Conservation (phyloP, 2,888 invertebrate species). For the Eupithecia tripunctaria region DNA sequence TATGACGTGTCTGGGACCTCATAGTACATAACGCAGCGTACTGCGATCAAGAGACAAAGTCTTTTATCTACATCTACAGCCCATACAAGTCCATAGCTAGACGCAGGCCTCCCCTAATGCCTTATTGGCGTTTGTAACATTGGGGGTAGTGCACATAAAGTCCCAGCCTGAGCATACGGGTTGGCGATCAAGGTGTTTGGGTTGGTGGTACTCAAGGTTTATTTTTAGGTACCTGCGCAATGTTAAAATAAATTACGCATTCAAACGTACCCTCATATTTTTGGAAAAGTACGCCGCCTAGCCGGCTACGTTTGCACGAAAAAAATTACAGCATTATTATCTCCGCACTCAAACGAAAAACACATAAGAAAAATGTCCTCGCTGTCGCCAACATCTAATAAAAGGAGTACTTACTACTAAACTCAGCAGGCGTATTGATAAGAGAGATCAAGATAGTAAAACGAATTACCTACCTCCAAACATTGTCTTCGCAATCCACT, state of each 20-base stretch:
- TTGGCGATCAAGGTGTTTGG: too few species aligned
- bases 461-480: constrained; percentile 33
- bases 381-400: constrained; percentile 5
- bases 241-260: background rate
- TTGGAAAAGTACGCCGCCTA: background rate
- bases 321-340: background rate
- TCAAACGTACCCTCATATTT: background rate
- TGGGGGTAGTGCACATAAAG: too few species aligned
- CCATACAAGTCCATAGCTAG: too few species aligned
- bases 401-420: constrained; percentile 15
- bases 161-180: too few species aligned
- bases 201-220: too few species aligned
- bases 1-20: too few species aligned
- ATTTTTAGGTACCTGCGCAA: too few species aligned
- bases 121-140: too few species aligned
- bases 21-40: too few species aligned
- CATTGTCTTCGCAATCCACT: constrained; percentile 17
- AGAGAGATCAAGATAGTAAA: constrained; percentile 38
- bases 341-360: constrained; percentile 8
- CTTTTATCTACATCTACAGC: too few species aligned
- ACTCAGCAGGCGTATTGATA: constrained; percentile 31
- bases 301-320: background rate
- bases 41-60: too few species aligned
- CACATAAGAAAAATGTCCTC: background rate
- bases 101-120: too few species aligned